Evolutionary conservation across 2,113 vertebrate genomes (phyloP).

Genomic region (Bothrops jararaca): DNA sequence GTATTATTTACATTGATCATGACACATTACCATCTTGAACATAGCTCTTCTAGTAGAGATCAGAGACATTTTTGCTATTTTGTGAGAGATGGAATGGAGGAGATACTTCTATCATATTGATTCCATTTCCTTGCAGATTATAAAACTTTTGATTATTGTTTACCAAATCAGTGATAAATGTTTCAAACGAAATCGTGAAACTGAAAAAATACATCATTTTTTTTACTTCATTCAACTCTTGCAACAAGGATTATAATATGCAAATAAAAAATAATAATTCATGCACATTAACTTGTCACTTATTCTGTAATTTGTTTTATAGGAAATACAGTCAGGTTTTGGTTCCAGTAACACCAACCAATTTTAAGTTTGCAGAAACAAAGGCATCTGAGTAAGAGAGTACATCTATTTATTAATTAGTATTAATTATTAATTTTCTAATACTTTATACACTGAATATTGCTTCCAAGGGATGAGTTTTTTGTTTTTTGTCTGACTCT

Average conservation of each 20-base stretch:
- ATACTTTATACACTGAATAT: neutral
- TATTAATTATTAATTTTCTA: neutral
- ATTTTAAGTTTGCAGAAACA: constrained; percentile 34
- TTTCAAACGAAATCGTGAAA: neutral
- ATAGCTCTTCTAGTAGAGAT: neutral
- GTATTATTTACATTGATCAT: neutral
- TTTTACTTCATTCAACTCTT: neutral
- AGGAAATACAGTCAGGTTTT: constrained; percentile 51
- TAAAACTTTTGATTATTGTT: neutral
- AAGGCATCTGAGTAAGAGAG: constrained; percentile 50
- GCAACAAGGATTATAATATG: neutral
- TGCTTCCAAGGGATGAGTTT: neutral
- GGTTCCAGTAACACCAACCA: constrained; percentile 46
- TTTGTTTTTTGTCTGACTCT: neutral
- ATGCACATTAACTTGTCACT: neutral
- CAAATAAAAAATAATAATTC: neutral
- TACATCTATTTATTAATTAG: neutral
- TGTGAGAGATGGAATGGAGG: neutral
- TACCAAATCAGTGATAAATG: neutral
- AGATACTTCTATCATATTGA: neutral
- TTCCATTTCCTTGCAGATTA: neutral
- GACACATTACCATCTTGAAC: neutral
- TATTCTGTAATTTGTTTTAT: constrained; percentile 30
- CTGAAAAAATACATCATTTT: neutral
- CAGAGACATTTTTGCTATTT: neutral